phyloP scores from a whole-genome alignment of 1,140 invertebrate genomes.

The Nephotettix cincticeps region DNA sequence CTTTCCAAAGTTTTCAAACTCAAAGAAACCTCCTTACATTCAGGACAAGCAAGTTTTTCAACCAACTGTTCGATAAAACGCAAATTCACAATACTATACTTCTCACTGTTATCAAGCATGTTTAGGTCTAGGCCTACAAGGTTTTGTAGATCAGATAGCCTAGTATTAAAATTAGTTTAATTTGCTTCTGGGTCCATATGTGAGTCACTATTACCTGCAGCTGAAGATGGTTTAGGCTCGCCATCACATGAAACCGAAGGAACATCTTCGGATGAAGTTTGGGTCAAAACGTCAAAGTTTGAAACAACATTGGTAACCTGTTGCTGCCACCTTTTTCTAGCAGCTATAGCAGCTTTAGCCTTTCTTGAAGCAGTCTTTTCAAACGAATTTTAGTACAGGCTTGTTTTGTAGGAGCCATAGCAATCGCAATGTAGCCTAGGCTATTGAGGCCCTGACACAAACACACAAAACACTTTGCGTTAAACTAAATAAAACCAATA shows the following conservation, averaged over 20 bases:
- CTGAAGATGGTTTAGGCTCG: background rate
- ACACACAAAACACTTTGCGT: too few relatives aligned
- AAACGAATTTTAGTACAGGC: background rate
- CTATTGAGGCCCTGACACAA: too few relatives aligned
- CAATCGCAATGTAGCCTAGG: background rate
- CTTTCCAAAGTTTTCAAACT: background rate
- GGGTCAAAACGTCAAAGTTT: background rate
- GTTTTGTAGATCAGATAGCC: background rate
- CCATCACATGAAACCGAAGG: background rate
- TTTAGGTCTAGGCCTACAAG: background rate
- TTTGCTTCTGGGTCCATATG: slow-evolving; percentile 1
- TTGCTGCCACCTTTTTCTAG: background rate
- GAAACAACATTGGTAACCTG: background rate
- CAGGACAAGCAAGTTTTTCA: background rate
- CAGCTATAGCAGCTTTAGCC: background rate
- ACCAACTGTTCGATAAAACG: background rate
- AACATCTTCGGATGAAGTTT: background rate
- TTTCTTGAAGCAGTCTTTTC: background rate
- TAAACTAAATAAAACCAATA: too few relatives aligned
- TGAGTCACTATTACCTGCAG: background rate
- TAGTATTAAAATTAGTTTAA: background rate
- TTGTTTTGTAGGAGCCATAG: background rate
- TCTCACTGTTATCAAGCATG: background rate
- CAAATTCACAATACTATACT: background rate
- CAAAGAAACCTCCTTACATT: background rate